Base-by-base conservation (phyloP, 23 tunicate genomes). In the Botrylloides violaceus region DNA sequence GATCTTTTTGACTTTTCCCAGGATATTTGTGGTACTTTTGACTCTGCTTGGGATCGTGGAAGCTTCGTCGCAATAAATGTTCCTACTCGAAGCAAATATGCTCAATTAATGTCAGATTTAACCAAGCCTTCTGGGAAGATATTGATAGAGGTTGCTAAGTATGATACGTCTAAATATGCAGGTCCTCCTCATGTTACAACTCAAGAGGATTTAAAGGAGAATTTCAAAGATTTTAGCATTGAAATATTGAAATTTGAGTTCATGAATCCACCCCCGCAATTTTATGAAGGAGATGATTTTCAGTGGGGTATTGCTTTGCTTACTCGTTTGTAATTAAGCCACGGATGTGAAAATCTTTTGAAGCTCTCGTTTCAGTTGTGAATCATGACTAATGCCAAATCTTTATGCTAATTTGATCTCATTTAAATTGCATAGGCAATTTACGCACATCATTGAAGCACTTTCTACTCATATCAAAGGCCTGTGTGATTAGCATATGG, bases 1-100 rank as follows among this genome's bases (percentile, higher is more conserved):
- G 95, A 87, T 64, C 59, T 87, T 32, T 87, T 87, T 64, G 32
- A 36, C 18, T 25, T 81, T 6, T 56, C 31, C 37, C 22, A 73
- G 1, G 64, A 76, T 2, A 27, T 81, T 2, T 30, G 73, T 57
- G 87, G 86, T n/a, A 65, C 68, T 30, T 81, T 81, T 81, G 79
- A 87, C 76, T 86, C 70, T 27, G 57, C 81, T 26, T 87, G 86
- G 86, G 95, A 87, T 71, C 59, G 87, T 32, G 95, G 71, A 0
- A 34, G 82, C 3, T 71, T 81, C n/a, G 81, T 61, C 20, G 86
- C 95, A 1, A 71, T 87, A 2, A 64, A 81, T 50, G 57, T 66
- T 2, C 21, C 62, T 2, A 28, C 66, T 15, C 70, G 74, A 63
- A 21, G 29, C 2, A 39, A 76, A 21, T 87, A 87, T 58, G 83